These are phyloP conservation scores for Andrena praecox DNA, from an alignment of 2,888 invertebrate species.

Conservation along the genomic window DNA sequence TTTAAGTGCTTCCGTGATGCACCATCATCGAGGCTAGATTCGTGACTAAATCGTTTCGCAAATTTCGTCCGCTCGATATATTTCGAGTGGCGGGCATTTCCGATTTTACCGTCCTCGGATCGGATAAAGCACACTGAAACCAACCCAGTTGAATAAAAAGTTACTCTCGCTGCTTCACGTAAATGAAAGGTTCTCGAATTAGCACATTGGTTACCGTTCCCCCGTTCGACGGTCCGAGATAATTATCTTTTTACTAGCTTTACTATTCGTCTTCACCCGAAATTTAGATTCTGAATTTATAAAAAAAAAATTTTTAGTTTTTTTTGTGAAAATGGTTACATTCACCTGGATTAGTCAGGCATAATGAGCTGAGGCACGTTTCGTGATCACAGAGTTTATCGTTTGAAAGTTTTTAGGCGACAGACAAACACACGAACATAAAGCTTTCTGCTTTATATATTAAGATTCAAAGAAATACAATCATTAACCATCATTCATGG, in stretches of 20 bases:
- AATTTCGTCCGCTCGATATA: conserved; percentile 2
- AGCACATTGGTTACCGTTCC: conserved; percentile 9
- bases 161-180: conserved; percentile 35
- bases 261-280: no score
- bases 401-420: no score
- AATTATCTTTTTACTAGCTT: conserved; percentile 28
- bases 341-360: no score
- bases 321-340: no score
- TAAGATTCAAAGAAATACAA: no score
- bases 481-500: not conserved
- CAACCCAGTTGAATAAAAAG: not conserved
- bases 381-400: no score
- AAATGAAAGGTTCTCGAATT: conserved; percentile 10
- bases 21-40: conserved; percentile 15
- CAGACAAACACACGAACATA: no score
- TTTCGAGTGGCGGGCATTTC: not conserved
- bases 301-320: no score
- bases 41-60: conserved; percentile 21
- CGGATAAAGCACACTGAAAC: conserved; percentile 8
- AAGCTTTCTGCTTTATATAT: no score
- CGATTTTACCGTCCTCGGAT: not conserved
- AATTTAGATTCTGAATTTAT: no score
- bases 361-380: no score
- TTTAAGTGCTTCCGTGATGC: conserved; percentile 22
- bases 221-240: not conserved